Conservation (phyloP, 2,888 invertebrate genomes). For the Oasisia sp. region DNA sequence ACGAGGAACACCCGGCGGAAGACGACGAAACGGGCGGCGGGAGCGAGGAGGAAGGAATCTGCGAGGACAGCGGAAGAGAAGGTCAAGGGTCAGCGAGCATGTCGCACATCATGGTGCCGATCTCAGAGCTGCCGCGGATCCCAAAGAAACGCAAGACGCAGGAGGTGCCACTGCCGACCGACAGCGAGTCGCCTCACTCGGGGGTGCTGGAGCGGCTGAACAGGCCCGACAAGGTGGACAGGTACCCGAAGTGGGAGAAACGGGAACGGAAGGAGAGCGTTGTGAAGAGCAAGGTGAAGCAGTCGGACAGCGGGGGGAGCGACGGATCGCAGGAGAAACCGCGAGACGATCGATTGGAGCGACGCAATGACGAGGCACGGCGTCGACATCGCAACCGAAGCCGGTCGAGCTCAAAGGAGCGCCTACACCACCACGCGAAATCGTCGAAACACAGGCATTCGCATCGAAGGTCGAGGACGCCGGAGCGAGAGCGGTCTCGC, state of each 20-base stretch:
- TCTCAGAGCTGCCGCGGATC: slow-evolving; percentile 54
- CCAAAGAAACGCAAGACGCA: slow-evolving; percentile 55
- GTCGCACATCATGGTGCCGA: slow-evolving; percentile 36
- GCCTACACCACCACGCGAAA: neutral
- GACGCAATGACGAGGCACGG: slow-evolving; percentile 18
- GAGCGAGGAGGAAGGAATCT: neutral
- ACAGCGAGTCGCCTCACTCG: slow-evolving; percentile 37
- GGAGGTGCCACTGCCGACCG: slow-evolving; percentile 44
- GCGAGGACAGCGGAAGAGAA: neutral
- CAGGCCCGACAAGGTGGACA: slow-evolving; percentile 21
- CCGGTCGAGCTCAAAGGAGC: slow-evolving; percentile 44
- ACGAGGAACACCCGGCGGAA: neutral
- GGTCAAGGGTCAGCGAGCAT: neutral
- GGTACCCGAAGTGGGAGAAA: slow-evolving; percentile 37
- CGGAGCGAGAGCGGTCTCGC: slow-evolving; percentile 32
- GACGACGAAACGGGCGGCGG: neutral
- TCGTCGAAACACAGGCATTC: slow-evolving; percentile 17
- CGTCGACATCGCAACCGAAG: slow-evolving; percentile 36
- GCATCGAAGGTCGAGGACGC: slow-evolving; percentile 38
- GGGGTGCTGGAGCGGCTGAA: slow-evolving; percentile 33
- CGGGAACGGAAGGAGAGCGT: slow-evolving; percentile 32
- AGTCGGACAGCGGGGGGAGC: slow-evolving; percentile 35
- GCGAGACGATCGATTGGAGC: slow-evolving; percentile 18
- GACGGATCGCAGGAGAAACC: slow-evolving; percentile 2
- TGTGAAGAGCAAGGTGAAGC: slow-evolving; percentile 30